Base-by-base conservation (phyloP, 1,140 invertebrate species). In the Caerostris extrusa region DNA sequence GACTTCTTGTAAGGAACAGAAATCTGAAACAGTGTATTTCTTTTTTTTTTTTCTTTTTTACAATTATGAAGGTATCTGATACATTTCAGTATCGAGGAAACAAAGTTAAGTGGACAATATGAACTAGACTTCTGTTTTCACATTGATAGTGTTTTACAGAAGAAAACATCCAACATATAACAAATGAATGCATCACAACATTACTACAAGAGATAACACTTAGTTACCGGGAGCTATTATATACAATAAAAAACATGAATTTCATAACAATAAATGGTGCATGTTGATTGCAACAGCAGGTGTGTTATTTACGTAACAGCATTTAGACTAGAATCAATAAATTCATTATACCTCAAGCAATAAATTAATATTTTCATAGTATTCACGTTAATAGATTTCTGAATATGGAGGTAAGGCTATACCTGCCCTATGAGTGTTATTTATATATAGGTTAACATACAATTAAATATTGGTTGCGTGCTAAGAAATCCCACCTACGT, bases 251-350 rank as follows among this genome's bases (percentile, higher is more conserved):
- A 83, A 83, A 83, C 82, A 83, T 83, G 55, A 77, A 34, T 83
- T 83, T 7, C 82, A 58, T 83, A 83, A 83, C 82, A 83, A 58
- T 83, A 57, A 67, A 83, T 83, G 82, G 82, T 83, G 82, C 82
- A 83, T 57, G 14, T 17, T 57, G 55, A 83, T 83, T 83, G 82
- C 82, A 83, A 58, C 82, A 53, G 82, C 10, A 83, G 61, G 82
- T 83, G 82, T 50, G 34, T 50, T 83, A 83, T n/a, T 57, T 83
- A 56, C 55, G n/a, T 83, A 83, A 83, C 82, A 83, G 56, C 17
- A 83, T 57, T n/a, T 83, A 83, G 82, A 83, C 82, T 83, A 83
- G 82, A 83, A 83, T 83, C 71, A 77, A 77, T 77, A 77, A 77
- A 77, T 77, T 77, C 71, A 53, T 77, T 50, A 77, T 77, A 50